These are phyloP conservation scores for Prorops nasuta DNA, from an alignment of 1,140 invertebrate species.

Conservation along the genomic window DNA sequence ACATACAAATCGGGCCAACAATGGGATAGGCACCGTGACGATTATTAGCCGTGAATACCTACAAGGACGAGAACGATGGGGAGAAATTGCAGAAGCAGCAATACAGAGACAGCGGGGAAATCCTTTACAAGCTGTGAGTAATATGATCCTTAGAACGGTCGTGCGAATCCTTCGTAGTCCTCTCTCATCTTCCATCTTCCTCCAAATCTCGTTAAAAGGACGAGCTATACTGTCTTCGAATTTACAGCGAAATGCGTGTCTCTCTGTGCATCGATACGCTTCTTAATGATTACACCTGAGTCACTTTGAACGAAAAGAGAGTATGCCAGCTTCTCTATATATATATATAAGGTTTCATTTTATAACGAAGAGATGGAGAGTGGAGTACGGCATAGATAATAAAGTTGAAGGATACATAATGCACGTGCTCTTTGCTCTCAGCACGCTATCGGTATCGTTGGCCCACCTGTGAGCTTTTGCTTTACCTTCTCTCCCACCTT, in stretches of 20 bases:
- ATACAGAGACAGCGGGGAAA: no score
- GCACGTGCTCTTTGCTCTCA: conserved; percentile 20
- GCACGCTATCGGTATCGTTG: no score
- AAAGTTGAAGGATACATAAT: conserved; percentile 20
- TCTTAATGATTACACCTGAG: conserved; percentile 46
- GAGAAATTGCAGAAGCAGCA: background rate
- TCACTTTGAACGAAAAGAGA: no score
- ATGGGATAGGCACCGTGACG: conserved; percentile 19
- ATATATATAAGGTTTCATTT: no score
- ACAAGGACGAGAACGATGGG: conserved; percentile 14
- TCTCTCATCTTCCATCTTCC: conserved; percentile 12
- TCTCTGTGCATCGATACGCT: conserved; percentile 32
- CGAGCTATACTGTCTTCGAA: no score
- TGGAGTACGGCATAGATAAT: background rate
- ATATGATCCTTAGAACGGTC: conserved; percentile 28
- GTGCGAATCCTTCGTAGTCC: no score
- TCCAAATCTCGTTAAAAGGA: conserved; percentile 30
- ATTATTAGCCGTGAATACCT: conserved; percentile 32
- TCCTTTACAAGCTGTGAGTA: conserved; percentile 13
- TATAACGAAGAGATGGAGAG: no score
- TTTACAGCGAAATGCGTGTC: conserved; percentile 34
- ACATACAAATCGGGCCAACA: conserved; percentile 14
- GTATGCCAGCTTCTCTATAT: no score
- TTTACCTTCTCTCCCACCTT: background rate
- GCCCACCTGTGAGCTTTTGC: background rate